Percentiles rank a stretch among this genome's conserved stretches.
phyloP scores from a whole-genome alignment of 2,888 invertebrate species.

The Sinodicranocentrus sp. region DNA sequence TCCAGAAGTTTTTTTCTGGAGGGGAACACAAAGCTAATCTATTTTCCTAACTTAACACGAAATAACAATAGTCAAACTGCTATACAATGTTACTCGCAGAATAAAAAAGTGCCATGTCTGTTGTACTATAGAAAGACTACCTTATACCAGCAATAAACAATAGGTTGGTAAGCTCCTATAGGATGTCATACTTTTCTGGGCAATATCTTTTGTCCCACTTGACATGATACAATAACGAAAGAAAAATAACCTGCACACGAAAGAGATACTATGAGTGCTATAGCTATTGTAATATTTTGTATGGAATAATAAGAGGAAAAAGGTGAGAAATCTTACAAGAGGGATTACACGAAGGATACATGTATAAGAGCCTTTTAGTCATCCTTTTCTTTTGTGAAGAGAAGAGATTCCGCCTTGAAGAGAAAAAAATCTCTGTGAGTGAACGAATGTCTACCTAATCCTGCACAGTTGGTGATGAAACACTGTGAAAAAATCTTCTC shows the following conservation, averaged over 20 bases:
- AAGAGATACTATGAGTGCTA: background rate
- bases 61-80: too few relatives aligned
- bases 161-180: slow-evolving; percentile 54
- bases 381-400: background rate
- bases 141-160: slow-evolving; percentile 50
- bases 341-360: slow-evolving; percentile 41
- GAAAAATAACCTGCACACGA: too few relatives aligned
- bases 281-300: slow-evolving; percentile 3
- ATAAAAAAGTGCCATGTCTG: background rate
- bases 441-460: too few relatives aligned
- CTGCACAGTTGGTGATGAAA: too few relatives aligned
- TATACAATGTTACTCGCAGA: too few relatives aligned
- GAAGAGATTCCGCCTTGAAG: too few relatives aligned
- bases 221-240: background rate
- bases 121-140: too few relatives aligned
- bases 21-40: background rate
- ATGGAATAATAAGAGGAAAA: slow-evolving; percentile 23
- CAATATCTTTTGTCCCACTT: slow-evolving; percentile 16
- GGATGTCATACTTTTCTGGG: slow-evolving; percentile 41
- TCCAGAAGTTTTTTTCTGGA: too few relatives aligned
- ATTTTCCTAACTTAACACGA: background rate
- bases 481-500: too few relatives aligned
- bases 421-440: too few relatives aligned
- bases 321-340: slow-evolving; percentile 35
- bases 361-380: background rate